Evolutionary conservation across 64 coral and sea anemone species (phyloP).

Genomic region (Pocillopora damicornis): DNA sequence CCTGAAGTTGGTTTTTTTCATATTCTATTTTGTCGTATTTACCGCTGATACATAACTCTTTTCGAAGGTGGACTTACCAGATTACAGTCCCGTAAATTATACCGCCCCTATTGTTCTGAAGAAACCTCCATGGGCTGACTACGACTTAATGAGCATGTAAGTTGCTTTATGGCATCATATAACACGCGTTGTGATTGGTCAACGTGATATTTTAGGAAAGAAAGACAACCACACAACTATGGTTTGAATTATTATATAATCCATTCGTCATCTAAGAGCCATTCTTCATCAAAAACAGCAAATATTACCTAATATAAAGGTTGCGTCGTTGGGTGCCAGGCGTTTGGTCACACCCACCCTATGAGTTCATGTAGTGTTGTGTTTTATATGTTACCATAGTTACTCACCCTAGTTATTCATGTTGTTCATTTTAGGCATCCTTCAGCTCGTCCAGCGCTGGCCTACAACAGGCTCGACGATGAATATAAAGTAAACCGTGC

Average conservation of each 20-base stretch:
- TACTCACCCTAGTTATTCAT: not conserved
- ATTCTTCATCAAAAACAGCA: too few species aligned
- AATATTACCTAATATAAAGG: too few species aligned
- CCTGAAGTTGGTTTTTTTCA: too few species aligned
- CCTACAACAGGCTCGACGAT: constrained; percentile 74
- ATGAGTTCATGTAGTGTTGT: too few species aligned
- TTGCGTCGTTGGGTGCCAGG: too few species aligned
- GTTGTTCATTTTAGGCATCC: constrained; percentile 19
- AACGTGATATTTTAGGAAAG: not conserved
- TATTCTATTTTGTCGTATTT: too few species aligned
- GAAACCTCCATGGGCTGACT: constrained; percentile 87
- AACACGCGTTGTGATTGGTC: not conserved
- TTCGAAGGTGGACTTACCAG: constrained; percentile 66
- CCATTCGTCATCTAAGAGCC: too few species aligned
- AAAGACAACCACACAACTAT: not conserved
- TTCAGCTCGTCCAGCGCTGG: constrained; percentile 55
- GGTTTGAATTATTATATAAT: too few species aligned
- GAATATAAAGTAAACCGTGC: constrained; percentile 77
- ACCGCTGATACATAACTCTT: not conserved
- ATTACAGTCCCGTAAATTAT: constrained; percentile 73
- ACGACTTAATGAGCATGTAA: constrained; percentile 83
- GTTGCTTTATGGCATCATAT: constrained; percentile 4
- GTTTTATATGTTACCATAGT: not conserved
- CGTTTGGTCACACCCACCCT: too few species aligned
- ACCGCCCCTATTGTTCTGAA: constrained; percentile 60